A percentile compares a stretch with the other conserved stretches of the same genome.
Evolutionary conservation across 2,113 vertebrate genomes (phyloP).

Genomic region (Xenopus borealis): DNA sequence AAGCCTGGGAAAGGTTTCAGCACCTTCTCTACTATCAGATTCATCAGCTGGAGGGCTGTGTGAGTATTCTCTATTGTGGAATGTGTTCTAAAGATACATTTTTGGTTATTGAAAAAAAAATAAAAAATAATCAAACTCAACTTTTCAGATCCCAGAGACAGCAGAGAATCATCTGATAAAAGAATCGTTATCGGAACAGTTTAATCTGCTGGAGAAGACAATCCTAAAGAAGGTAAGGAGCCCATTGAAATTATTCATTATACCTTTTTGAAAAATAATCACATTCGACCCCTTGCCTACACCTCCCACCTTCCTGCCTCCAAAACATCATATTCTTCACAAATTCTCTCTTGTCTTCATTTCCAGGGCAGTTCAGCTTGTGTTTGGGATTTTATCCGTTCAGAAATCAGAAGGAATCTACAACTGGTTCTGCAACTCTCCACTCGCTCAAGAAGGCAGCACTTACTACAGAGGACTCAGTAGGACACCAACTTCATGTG

Average conservation of each 20-base stretch:
- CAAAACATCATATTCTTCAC: too few species aligned
- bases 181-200: neutral
- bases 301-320: too few species aligned
- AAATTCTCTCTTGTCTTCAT: neutral
- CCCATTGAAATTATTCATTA: too few species aligned
- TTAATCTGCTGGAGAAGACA: neutral
- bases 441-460: neutral
- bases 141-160: neutral
- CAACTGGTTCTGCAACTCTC: neutral
- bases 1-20: slow-evolving; percentile 8
- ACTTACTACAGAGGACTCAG: neutral
- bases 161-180: neutral
- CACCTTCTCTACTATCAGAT: neutral
- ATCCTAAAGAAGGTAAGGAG: neutral
- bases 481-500: too few species aligned
- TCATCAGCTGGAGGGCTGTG: slow-evolving; percentile 5
- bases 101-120: too few species aligned
- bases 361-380: neutral
- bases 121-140: too few species aligned
- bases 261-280: too few species aligned
- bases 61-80: neutral
- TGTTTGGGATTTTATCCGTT: neutral
- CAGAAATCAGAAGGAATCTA: neutral
- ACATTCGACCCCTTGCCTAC: too few species aligned
- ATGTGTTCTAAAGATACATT: too few species aligned